These are phyloP conservation scores for Lasioglossum morio DNA, from an alignment of 2,888 invertebrate genomes.

Conservation along the genomic window DNA sequence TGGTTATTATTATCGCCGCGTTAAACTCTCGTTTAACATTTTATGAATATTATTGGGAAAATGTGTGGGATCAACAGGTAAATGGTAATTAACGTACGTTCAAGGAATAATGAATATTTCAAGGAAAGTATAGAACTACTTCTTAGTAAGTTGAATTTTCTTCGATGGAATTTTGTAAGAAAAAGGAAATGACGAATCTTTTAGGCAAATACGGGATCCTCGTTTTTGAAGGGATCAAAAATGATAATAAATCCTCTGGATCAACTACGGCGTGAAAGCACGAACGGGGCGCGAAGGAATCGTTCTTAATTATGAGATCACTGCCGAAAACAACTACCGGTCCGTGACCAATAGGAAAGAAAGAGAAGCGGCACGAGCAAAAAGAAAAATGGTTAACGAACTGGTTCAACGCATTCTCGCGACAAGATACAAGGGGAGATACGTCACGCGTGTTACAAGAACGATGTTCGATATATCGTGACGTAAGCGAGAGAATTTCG, in stretches of 20 bases:
- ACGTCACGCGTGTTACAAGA: slow-evolving; percentile 45
- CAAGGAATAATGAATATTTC: background rate
- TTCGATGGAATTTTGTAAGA: background rate
- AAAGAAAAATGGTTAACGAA: slow-evolving; percentile 52
- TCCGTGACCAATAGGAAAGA: slow-evolving; percentile 45
- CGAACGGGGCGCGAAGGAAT: background rate
- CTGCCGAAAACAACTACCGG: slow-evolving; percentile 54
- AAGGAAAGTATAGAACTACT: too few relatives aligned
- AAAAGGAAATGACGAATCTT: background rate
- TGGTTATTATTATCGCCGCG: background rate
- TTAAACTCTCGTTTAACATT: background rate
- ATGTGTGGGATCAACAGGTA: background rate
- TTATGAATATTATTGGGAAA: background rate
- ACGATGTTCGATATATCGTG: slow-evolving; percentile 46
- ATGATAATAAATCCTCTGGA: background rate
- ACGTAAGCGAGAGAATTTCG: slow-evolving; percentile 50
- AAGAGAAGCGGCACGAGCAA: slow-evolving; percentile 12
- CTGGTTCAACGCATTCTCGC: slow-evolving; percentile 52
- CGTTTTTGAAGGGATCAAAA: background rate
- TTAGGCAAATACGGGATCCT: background rate
- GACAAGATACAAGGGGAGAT: slow-evolving; percentile 54
- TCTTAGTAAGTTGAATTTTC: too few relatives aligned
- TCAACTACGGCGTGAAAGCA: background rate
- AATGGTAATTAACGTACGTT: background rate
- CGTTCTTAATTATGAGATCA: slow-evolving; percentile 36